Base-by-base conservation (phyloP, 1,140 invertebrate species). In the Ooceraea biroi region DNA sequence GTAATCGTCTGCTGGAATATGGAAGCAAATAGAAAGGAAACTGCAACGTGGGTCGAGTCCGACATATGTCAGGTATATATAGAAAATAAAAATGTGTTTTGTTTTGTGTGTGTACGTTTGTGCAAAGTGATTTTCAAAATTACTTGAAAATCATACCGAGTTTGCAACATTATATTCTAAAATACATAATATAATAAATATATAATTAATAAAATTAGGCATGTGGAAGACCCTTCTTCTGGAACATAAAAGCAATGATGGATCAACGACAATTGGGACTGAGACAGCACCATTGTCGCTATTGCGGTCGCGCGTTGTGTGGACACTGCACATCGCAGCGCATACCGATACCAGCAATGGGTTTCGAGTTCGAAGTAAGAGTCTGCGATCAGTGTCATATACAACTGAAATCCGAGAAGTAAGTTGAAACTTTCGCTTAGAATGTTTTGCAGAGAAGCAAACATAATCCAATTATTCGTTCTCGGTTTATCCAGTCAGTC, bases 211-310 rank as follows among this genome's bases (percentile, higher is more conserved):
- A 12, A 46, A 77, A 78, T 84, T 58, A 99, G 95, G 95, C 98
- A 71, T 99, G 99, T 94, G 96, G 96, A 52, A 95, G 97, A 86
- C 99, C 99, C 25, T 99, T 99, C 94, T 99, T 99, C 93, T 99
- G 99, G 99, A 99, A 99, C 94, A 96, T 99, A 30, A 96, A 97
- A 88, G 98, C 98, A 10, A 99, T 99, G 98, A 98, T 99, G 97
- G 98, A 99, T 92, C 97, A 98, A 93, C 97, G 98, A 92, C 98
- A 98, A 91, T 95, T 99, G 55, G 98, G 98, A 88, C 94, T 97
- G 88, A 91, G 98, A 69, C 98, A 99, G 94, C 98, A 98, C 94
- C 97, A 98, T 94, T 98, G 98, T 91, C 96, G 97, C 66, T 93
- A 96, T 89, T 99, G 99, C 95, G 99, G 99, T 4, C 97, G 97